phyloP scores from a whole-genome alignment of 2,113 vertebrate genomes.

The Halichoeres trimaculatus region DNA sequence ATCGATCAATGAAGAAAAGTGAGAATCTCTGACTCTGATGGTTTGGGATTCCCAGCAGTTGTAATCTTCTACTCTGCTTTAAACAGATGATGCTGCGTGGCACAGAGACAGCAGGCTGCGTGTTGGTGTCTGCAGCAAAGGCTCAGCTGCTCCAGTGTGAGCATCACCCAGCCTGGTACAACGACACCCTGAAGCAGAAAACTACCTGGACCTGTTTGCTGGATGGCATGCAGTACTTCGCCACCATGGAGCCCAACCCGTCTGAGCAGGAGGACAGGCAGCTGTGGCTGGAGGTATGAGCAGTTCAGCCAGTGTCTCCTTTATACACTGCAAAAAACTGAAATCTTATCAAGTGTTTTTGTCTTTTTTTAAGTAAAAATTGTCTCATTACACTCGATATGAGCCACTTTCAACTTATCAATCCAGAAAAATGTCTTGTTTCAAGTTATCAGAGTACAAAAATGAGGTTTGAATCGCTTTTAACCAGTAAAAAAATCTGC shows the following conservation, averaged over 20 bases:
- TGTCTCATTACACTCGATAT: too few species aligned
- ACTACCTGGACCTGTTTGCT: slow-evolving; percentile 96
- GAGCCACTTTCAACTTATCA: too few species aligned
- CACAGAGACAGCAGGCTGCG: slow-evolving; percentile 95
- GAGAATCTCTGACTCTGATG: neutral
- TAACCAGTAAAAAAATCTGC: too few species aligned
- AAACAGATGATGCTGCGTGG: slow-evolving; percentile 95
- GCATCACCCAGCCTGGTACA: slow-evolving; percentile 96
- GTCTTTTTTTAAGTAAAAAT: too few species aligned
- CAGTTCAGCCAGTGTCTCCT: neutral
- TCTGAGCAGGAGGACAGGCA: slow-evolving; percentile 92
- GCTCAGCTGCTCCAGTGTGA: slow-evolving; percentile 97
- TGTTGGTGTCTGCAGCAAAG: slow-evolving; percentile 95
- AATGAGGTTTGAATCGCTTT: too few species aligned
- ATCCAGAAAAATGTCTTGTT: too few species aligned
- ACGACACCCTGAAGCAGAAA: slow-evolving; percentile 96
- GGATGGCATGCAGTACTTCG: slow-evolving; percentile 99
- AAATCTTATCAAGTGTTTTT: too few species aligned
- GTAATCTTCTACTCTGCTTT: neutral
- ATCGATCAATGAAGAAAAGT: neutral
- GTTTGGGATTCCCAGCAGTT: neutral
- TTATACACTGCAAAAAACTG: too few species aligned
- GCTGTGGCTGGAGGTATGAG: slow-evolving; percentile 92
- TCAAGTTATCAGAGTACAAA: too few species aligned
- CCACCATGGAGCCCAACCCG: slow-evolving; percentile 93